A percentile compares a stretch with the other conserved stretches of the same genome.
Evolutionary conservation across 2,888 invertebrate genomes (phyloP).

Genomic region (Caradrina kadenii): DNA sequence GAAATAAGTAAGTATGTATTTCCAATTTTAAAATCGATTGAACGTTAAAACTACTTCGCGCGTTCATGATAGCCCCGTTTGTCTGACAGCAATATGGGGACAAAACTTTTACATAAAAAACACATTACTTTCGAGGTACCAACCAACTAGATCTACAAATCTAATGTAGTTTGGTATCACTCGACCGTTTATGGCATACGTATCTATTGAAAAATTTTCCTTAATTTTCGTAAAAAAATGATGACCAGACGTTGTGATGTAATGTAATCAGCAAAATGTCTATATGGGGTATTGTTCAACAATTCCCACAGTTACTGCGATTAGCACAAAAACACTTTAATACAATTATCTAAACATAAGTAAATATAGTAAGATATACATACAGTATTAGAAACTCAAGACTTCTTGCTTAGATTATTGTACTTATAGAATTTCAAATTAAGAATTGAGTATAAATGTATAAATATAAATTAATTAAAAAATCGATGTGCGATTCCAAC

Average conservation of each 20-base stretch:
- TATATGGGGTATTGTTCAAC: slow-evolving; percentile 27
- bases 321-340: slow-evolving; percentile 2
- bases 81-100: too few relatives aligned
- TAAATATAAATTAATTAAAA: too few relatives aligned
- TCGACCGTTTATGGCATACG: neutral
- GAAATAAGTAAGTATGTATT: too few relatives aligned
- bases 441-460: too few relatives aligned
- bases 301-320: slow-evolving; percentile 19
- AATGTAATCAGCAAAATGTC: slow-evolving; percentile 12
- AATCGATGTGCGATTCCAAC: too few relatives aligned
- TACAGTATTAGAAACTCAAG: neutral
- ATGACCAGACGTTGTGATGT: slow-evolving; percentile 23
- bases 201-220: neutral
- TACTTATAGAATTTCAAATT: too few relatives aligned
- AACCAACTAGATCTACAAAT: too few relatives aligned
- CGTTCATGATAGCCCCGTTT: too few relatives aligned
- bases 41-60: too few relatives aligned
- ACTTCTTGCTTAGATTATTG: neutral
- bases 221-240: slow-evolving; percentile 6
- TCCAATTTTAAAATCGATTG: too few relatives aligned
- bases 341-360: neutral
- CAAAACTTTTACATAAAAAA: too few relatives aligned
- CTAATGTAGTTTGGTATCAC: neutral
- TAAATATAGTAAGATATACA: neutral
- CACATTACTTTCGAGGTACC: too few relatives aligned